These are phyloP conservation scores for Cataglyphis altisquamis DNA, from an alignment of 2,888 invertebrate genomes.

Conservation along the genomic window DNA sequence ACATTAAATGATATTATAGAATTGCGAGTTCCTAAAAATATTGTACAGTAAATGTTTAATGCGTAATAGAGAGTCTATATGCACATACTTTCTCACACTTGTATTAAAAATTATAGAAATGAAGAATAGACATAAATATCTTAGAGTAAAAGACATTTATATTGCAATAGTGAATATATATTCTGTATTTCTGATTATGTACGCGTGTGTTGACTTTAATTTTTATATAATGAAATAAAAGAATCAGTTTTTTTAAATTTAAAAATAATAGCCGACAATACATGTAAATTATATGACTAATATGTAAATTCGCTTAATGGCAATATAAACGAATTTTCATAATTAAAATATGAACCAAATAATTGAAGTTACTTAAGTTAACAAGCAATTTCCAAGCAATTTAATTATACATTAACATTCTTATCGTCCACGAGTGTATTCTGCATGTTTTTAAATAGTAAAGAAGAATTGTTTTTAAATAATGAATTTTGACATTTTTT, in stretches of 20 bases:
- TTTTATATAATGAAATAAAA: conserved; percentile 16
- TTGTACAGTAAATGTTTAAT: conserved; percentile 67
- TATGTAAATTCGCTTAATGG: not conserved
- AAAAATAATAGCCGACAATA: conserved; percentile 4
- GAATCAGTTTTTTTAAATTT: conserved; percentile 11
- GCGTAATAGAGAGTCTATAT: conserved; percentile 55
- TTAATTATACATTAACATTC: conserved; percentile 17
- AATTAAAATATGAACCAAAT: conserved; percentile 13
- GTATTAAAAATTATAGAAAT: conserved; percentile 33
- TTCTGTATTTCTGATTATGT: conserved; percentile 9
- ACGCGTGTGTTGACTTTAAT: conserved; percentile 27
- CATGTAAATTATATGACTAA: not conserved
- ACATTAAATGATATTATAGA: conserved; percentile 59
- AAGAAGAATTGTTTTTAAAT: too few relatives aligned
- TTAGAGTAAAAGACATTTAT: conserved; percentile 17
- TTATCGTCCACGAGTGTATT: conserved; percentile 33
- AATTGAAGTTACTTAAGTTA: not conserved
- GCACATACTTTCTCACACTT: conserved; percentile 26
- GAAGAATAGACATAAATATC: conserved; percentile 7
- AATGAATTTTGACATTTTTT: too few relatives aligned
- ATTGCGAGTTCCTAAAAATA: conserved; percentile 73
- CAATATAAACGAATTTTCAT: conserved; percentile 13
- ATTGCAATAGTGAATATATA: not conserved
- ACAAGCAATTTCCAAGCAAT: conserved; percentile 9
- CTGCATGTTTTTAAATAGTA: conserved; percentile 7